Percentiles rank a stretch among this genome's conserved stretches.
Conservation (phyloP, 2,113 vertebrate species). For the Chascanopsetta lugubris region DNA sequence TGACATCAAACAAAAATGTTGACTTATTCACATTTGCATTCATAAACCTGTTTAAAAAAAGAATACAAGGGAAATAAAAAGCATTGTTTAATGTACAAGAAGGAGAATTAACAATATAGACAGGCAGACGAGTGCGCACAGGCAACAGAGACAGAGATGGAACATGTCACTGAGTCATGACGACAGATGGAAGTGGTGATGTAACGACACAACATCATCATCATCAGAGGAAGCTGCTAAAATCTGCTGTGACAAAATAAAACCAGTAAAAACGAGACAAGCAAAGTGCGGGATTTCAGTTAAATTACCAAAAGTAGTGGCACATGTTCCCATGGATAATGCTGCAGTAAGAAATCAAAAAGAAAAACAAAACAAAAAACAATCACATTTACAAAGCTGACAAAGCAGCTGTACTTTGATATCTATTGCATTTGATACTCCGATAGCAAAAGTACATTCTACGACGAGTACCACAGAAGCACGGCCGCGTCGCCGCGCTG, state of each 20-base stretch:
- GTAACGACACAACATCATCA: constrained; percentile 29
- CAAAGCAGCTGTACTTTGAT: constrained; percentile 37
- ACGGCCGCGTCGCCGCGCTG: constrained; percentile 28
- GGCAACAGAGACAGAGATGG: constrained; percentile 38
- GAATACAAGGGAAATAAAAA: constrained; percentile 56
- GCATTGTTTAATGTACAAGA: constrained; percentile 68
- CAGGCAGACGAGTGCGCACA: constrained; percentile 50
- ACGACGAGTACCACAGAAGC: constrained; percentile 43
- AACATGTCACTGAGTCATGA: constrained; percentile 48
- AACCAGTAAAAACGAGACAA: constrained; percentile 28
- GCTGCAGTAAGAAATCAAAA: constrained; percentile 33
- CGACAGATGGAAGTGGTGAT: constrained; percentile 45
- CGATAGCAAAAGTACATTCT: constrained; percentile 39
- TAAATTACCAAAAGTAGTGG: constrained; percentile 62
- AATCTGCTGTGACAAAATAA: constrained; percentile 13
- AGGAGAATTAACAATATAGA: constrained; percentile 32
- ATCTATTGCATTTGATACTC: too few species aligned
- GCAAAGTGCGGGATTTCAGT: constrained; percentile 64
- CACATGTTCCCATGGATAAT: constrained; percentile 47
- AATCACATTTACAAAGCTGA: constrained; percentile 56
- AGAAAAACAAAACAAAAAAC: background rate
- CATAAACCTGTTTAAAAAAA: constrained; percentile 2
- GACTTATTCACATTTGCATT: background rate
- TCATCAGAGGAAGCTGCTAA: constrained; percentile 17
- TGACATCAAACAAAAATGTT: too few species aligned